Conservation (phyloP, 2,113 vertebrate genomes). For the Pelmatolapia mariae region DNA sequence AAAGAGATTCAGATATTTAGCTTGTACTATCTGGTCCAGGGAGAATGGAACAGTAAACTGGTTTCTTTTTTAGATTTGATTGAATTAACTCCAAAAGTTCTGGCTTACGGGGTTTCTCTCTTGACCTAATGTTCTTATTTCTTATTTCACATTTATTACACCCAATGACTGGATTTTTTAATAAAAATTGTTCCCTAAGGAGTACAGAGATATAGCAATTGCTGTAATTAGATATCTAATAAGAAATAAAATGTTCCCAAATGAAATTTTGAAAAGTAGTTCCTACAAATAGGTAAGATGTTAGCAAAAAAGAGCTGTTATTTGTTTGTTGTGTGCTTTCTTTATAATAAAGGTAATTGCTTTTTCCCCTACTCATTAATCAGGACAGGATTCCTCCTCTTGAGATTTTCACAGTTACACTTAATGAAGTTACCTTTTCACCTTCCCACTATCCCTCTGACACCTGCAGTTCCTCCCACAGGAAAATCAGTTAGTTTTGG, state of each 20-base stretch:
- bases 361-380: neutral
- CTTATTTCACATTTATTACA: neutral
- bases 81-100: neutral
- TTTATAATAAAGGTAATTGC: neutral
- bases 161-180: neutral
- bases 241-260: neutral
- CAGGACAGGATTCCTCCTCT: neutral
- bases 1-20: neutral
- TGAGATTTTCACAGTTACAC: neutral
- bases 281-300: too few species aligned
- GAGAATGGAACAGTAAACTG: neutral
- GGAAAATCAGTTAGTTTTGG: neutral
- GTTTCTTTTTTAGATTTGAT: neutral
- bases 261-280: neutral
- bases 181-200: neutral
- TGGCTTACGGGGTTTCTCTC: neutral
- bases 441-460: neutral
- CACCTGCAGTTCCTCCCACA: neutral
- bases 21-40: neutral
- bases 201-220: neutral
- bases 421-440: neutral
- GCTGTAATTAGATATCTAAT: neutral
- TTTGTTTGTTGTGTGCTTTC: neutral
- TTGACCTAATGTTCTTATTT: neutral
- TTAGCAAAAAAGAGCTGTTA: neutral